Evolutionary conservation across 2,113 vertebrate genomes (phyloP).

Genomic region (Nesogale talazaci): DNA sequence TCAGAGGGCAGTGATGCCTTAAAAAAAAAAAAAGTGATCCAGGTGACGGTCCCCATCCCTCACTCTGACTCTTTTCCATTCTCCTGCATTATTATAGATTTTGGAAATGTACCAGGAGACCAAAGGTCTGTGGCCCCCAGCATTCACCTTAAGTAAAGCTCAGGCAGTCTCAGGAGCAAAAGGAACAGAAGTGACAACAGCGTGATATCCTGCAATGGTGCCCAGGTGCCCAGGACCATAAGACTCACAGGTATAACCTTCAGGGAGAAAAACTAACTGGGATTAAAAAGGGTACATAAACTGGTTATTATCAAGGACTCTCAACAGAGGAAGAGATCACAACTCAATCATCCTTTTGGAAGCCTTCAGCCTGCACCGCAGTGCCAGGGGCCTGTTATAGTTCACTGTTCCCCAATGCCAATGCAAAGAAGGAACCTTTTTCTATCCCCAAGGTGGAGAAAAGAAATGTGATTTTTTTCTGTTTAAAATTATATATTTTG

Average conservation of each 20-base stretch:
- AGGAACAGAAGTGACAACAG: neutral
- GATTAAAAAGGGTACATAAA: slow-evolving; percentile 39
- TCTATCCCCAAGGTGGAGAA: neutral
- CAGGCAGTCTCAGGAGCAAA: neutral
- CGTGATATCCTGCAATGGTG: neutral
- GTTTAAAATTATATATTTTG: slow-evolving; percentile 59
- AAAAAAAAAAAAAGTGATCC: neutral
- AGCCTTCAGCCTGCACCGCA: neutral
- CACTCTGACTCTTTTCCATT: neutral
- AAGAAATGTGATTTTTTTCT: neutral
- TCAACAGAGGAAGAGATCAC: neutral
- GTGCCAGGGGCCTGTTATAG: neutral
- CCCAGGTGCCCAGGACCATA: neutral
- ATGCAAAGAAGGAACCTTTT: neutral
- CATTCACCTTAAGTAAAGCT: neutral
- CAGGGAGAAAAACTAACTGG: neutral
- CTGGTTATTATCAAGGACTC: neutral
- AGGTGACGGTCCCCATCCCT: neutral
- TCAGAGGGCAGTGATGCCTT: too few relatives aligned
- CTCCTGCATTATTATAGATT: slow-evolving; percentile 12
- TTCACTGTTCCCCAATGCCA: neutral
- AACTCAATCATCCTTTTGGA: neutral
- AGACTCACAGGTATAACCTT: neutral
- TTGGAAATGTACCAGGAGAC: slow-evolving; percentile 11
- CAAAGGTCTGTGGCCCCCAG: neutral